phyloP scores from a whole-genome alignment of 2,113 vertebrate genomes.

The Columba livia region DNA sequence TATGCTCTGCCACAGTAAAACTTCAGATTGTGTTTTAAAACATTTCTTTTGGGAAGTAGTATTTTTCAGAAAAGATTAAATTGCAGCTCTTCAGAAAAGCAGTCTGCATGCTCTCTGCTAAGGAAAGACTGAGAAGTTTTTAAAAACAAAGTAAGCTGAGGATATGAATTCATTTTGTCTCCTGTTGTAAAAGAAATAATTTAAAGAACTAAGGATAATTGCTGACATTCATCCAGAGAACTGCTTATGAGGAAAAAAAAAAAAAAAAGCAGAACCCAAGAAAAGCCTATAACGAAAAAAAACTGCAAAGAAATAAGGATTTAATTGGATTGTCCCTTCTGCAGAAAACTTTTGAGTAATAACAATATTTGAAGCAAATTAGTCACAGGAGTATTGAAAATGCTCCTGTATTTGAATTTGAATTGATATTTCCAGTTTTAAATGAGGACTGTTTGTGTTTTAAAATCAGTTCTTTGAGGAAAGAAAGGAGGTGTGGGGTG shows the following conservation, averaged over 20 bases:
- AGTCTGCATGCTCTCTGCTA: neutral
- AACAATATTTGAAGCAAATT: neutral
- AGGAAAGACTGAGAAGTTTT: neutral
- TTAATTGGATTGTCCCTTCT: neutral
- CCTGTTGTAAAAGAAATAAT: neutral
- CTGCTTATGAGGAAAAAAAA: neutral
- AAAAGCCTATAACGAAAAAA: neutral
- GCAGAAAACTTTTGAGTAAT: neutral
- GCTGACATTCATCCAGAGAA: neutral
- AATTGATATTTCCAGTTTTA: neutral
- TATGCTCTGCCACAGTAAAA: neutral
- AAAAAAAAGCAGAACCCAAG: neutral
- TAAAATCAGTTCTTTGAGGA: neutral
- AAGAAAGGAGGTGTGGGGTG: too few species aligned
- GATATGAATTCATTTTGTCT: neutral
- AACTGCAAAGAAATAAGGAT: neutral
- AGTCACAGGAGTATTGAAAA: neutral
- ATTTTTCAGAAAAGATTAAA: neutral
- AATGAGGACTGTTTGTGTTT: neutral
- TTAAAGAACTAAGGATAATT: neutral
- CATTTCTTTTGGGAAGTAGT: neutral
- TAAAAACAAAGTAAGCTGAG: neutral
- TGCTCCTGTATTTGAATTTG: neutral
- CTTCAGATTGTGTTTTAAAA: neutral
- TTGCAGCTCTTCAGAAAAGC: neutral